Conservation (phyloP, 2,888 invertebrate species). For the Tipula helvola region DNA sequence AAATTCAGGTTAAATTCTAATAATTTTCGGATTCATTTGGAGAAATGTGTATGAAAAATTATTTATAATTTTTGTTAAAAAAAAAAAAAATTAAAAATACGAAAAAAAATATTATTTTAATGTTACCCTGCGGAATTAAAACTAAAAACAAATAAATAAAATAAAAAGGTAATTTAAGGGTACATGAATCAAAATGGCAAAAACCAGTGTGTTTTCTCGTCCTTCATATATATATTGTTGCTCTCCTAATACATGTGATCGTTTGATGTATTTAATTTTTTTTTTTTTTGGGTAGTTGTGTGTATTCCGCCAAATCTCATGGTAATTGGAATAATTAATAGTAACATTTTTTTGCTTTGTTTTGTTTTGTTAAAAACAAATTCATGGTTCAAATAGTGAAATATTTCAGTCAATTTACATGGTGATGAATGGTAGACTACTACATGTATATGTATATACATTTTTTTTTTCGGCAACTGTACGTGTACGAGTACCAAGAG, state of each 20-base stretch:
- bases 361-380: not conserved
- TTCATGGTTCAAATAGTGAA: not conserved
- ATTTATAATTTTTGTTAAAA: not conserved
- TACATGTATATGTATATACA: no score
- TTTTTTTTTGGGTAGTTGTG: not conserved
- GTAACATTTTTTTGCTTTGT: not conserved
- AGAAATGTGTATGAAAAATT: not conserved
- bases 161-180: slow-evolving; percentile 8
- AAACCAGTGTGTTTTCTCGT: not conserved
- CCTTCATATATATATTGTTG: not conserved
- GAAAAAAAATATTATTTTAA: not conserved
- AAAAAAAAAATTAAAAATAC: not conserved
- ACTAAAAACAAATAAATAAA: not conserved
- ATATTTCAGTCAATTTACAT: not conserved
- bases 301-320: not conserved
- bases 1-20: not conserved
- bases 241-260: not conserved
- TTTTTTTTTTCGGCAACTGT: not conserved
- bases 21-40: not conserved
- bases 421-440: not conserved
- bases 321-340: not conserved
- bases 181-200: not conserved
- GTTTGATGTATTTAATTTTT: not conserved
- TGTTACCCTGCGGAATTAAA: not conserved
- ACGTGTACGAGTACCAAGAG: not conserved